Percentiles rank a stretch among this genome's conserved stretches.
These are phyloP conservation scores for Mesocricetus auratus DNA, from an alignment of 2,113 vertebrate genomes.

Conservation along the genomic window DNA sequence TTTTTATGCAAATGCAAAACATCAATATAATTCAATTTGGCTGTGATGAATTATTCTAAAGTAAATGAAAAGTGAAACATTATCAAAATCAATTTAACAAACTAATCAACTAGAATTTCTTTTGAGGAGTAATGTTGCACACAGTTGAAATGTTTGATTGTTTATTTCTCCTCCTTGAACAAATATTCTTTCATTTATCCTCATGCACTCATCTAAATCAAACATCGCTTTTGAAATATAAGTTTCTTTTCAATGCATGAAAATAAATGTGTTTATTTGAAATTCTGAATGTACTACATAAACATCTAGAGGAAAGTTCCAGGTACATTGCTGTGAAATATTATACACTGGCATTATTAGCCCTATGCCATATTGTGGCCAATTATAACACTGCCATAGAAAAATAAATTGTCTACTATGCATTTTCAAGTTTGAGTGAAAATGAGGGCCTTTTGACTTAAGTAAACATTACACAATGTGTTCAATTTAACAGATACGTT, in stretches of 20 bases:
- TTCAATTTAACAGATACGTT: not conserved
- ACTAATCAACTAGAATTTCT: constrained; percentile 45
- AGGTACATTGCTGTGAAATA: not conserved
- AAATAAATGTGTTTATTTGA: constrained; percentile 30
- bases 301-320: not conserved
- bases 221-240: constrained; percentile 36
- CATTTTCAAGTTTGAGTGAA: not conserved
- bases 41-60: constrained; percentile 46
- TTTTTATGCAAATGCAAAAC: not conserved
- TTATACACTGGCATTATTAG: not conserved
- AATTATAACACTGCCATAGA: not conserved
- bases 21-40: constrained; percentile 19
- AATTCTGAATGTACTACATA: constrained; percentile 20
- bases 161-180: constrained; percentile 28
- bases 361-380: not conserved
- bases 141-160: constrained; percentile 8
- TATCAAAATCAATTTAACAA: constrained; percentile 58
- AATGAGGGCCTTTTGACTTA: not conserved
- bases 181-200: constrained; percentile 3
- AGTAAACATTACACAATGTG: constrained; percentile 37
- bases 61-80: constrained; percentile 56
- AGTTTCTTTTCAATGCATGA: not conserved
- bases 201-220: constrained; percentile 32
- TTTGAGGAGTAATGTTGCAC: constrained; percentile 20
- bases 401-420: not conserved